Evolutionary conservation across 2,888 invertebrate species (phyloP).

Genomic region (Archaeoteleia sp.): DNA sequence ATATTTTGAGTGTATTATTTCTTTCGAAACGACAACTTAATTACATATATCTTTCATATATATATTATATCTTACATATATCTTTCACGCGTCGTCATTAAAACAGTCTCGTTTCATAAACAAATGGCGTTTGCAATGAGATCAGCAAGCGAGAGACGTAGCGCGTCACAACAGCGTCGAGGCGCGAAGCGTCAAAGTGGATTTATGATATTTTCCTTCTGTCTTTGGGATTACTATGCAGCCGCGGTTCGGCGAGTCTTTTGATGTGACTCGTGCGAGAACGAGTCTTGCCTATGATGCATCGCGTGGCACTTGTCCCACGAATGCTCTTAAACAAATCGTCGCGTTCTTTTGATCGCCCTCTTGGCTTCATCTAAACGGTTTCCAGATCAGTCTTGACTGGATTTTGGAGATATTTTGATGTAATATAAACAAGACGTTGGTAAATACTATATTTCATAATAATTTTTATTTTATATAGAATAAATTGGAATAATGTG

Average conservation of each 20-base stretch:
- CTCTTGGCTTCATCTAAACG: slow-evolving; percentile 43
- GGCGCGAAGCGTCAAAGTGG: slow-evolving; percentile 70
- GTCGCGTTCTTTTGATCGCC: slow-evolving; percentile 64
- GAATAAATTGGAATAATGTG: not conserved
- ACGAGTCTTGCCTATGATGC: slow-evolving; percentile 56
- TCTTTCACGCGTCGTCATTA: slow-evolving; percentile 24
- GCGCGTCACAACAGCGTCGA: slow-evolving; percentile 66
- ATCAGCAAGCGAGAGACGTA: slow-evolving; percentile 58
- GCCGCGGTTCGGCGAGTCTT: slow-evolving; percentile 56
- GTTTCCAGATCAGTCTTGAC: slow-evolving; percentile 40
- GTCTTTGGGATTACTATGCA: slow-evolving; percentile 52
- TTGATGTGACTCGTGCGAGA: slow-evolving; percentile 64
- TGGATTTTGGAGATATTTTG: slow-evolving; percentile 30
- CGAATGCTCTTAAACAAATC: slow-evolving; percentile 65
- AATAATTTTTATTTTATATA: not conserved
- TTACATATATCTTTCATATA: slow-evolving; percentile 16
- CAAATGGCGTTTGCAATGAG: slow-evolving; percentile 71
- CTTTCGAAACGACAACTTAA: slow-evolving; percentile 18
- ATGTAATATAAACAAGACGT: slow-evolving; percentile 19
- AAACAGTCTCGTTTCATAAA: slow-evolving; percentile 59
- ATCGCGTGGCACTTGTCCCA: slow-evolving; percentile 60
- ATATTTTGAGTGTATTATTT: slow-evolving; percentile 15
- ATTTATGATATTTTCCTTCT: slow-evolving; percentile 73
- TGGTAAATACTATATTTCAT: slow-evolving; percentile 6
- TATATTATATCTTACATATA: slow-evolving; percentile 21